phyloP scores from a whole-genome alignment of 2,113 vertebrate genomes.

The Athene cunicularia region DNA sequence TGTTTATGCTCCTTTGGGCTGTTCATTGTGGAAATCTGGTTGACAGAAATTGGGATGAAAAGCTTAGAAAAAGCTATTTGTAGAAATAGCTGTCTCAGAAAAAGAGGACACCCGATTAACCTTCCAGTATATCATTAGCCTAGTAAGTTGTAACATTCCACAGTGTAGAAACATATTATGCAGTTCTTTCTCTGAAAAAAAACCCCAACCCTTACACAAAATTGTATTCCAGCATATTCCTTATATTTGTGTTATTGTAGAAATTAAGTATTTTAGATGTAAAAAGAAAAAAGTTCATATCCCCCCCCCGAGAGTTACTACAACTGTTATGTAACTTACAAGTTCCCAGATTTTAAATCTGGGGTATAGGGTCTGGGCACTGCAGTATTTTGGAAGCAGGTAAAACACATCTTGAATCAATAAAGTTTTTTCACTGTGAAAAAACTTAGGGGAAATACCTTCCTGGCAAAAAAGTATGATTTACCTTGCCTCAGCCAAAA shows the following conservation, averaged over 20 bases:
- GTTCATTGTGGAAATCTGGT: background rate
- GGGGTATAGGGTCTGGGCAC: too few species aligned
- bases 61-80: conserved; percentile 11
- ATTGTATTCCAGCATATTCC: background rate
- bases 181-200: background rate
- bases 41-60: conserved; percentile 33
- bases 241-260: background rate
- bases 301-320: background rate
- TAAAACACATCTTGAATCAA: background rate
- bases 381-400: background rate
- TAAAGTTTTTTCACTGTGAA: background rate
- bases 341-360: background rate
- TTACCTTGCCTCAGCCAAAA: background rate
- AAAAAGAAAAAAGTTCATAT: background rate
- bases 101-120: background rate
- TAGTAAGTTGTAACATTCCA: background rate
- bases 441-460: background rate
- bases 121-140: background rate
- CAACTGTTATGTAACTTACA: rapidly evolving
- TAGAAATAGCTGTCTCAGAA: conserved; percentile 1
- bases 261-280: background rate
- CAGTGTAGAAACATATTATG: background rate
- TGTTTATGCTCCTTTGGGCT: conserved; percentile 26
- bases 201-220: background rate
- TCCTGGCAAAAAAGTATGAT: background rate